phyloP scores from a whole-genome alignment of 2,797 vertebrate species.

The Brachyalestes nurse region DNA sequence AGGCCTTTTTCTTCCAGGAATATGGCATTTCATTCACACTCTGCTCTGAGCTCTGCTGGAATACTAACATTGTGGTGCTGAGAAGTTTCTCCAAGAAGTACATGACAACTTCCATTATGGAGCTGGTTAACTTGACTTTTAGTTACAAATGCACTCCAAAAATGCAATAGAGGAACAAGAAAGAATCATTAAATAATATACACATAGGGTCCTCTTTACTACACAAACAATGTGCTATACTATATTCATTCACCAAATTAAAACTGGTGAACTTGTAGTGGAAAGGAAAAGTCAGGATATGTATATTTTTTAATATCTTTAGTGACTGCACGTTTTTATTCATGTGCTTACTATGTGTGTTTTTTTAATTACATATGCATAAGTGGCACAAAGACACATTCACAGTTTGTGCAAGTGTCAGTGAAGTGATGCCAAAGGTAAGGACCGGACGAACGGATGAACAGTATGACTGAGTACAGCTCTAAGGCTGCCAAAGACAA shows the following conservation, averaged over 20 bases:
- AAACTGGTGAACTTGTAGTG: too few relatives aligned
- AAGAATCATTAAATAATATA: too few relatives aligned
- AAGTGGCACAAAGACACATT: neutral
- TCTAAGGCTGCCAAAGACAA: constrained; percentile 51
- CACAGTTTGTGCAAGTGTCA: neutral
- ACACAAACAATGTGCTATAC: too few relatives aligned
- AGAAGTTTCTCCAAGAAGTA: neutral
- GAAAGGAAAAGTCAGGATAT: too few relatives aligned
- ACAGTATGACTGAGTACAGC: constrained; percentile 45
- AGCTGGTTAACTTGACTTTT: neutral
- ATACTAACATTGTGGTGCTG: constrained; percentile 30
- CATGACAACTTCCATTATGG: neutral
- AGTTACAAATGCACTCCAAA: neutral
- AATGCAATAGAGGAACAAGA: too few relatives aligned
- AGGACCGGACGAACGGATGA: neutral
- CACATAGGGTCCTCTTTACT: neutral
- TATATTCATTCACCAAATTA: too few relatives aligned
- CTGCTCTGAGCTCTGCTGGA: constrained; percentile 4
- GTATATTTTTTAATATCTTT: too few relatives aligned
- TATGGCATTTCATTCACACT: constrained; percentile 6
- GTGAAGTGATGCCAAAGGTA: neutral
- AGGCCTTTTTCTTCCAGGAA: constrained; percentile 23
- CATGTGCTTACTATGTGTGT: neutral
- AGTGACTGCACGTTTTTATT: neutral
- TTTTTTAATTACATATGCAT: neutral